Base-by-base conservation (phyloP, 1,140 invertebrate genomes). In the Nasonia giraulti region DNA sequence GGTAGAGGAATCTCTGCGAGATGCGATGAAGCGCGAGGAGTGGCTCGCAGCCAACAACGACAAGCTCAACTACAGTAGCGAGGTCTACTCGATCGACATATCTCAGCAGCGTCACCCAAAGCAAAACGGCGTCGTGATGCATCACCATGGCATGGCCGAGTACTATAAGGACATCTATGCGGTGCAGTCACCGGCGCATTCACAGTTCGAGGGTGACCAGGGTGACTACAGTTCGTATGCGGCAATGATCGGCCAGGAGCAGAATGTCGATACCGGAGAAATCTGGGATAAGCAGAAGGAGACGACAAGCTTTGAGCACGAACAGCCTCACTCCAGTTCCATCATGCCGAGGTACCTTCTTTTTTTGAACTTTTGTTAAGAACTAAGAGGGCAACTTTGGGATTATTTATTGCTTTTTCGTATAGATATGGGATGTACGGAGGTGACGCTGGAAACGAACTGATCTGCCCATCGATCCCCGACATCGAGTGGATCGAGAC, bases 401-500 rank as follows among this genome's bases (percentile, higher is more conserved):
- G 77, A 78, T 62, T 80, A 75, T 74, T 74, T 62, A 73, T 73
- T 74, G 40, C 85, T 40, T 71, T 80, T 82, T 76, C 78, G 87
- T 90, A 78, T 78, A 93, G 92, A 81, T 93, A 92, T 88, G 89
- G 88, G 27, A 91, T 92, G 33, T 93, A 93, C 68, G 85, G 89
- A 11, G 90, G 88, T n/a, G 92, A 92, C 85, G 88, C 92, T 69
- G 85, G 88, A 10, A 91, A 89, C 14, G 92, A 93, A 85, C 87
- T 93, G 86, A 89, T 93, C 7, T 93, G 91, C 77, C 91, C 92
- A 31, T 91, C 89, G 11, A 91, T 92, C 73, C 92, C 92, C 5
- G 92, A 91, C 33, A 90, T 94, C 81, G 96, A 96, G 86, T 96
- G 94, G 92, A 92, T 96, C 80, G 95, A 98, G 89, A 96, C 96